A percentile compares a stretch with the other conserved stretches of the same genome.
phyloP scores from a whole-genome alignment of 2,797 vertebrate species.

The Cuculus canorus region DNA sequence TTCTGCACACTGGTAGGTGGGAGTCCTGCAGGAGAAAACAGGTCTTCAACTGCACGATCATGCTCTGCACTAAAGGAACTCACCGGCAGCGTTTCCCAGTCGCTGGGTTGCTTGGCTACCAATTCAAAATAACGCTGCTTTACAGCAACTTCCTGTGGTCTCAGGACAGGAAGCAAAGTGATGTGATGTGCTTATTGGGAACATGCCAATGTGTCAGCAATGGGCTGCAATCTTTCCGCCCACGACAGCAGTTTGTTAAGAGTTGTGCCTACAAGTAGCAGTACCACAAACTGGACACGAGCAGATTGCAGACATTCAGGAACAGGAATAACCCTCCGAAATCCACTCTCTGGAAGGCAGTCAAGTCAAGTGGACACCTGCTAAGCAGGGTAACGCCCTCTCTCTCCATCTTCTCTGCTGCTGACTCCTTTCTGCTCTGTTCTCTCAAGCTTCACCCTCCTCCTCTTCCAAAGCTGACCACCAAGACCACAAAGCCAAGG shows the following conservation, averaged over 20 bases:
- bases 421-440: neutral
- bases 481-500: neutral
- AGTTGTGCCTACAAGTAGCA: rapidly evolving
- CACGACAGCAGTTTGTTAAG: rapidly evolving
- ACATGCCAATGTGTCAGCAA: rapidly evolving
- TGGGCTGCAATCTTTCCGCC: neutral
- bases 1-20: rapidly evolving
- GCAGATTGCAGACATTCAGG: neutral
- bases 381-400: rapidly evolving
- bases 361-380: neutral
- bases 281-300: neutral
- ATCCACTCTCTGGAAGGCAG: neutral
- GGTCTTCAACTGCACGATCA: rapidly evolving
- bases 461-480: neutral
- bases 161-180: neutral
- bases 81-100: rapidly evolving
- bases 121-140: rapidly evolving
- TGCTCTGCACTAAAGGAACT: neutral
- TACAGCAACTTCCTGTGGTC: neutral
- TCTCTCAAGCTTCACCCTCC: neutral
- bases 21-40: neutral
- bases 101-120: rapidly evolving
- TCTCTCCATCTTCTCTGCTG: neutral
- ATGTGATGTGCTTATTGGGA: neutral
- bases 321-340: neutral